These are phyloP conservation scores for Onychomys leucogaster DNA, from an alignment of 2,797 vertebrate genomes.

Conservation along the genomic window DNA sequence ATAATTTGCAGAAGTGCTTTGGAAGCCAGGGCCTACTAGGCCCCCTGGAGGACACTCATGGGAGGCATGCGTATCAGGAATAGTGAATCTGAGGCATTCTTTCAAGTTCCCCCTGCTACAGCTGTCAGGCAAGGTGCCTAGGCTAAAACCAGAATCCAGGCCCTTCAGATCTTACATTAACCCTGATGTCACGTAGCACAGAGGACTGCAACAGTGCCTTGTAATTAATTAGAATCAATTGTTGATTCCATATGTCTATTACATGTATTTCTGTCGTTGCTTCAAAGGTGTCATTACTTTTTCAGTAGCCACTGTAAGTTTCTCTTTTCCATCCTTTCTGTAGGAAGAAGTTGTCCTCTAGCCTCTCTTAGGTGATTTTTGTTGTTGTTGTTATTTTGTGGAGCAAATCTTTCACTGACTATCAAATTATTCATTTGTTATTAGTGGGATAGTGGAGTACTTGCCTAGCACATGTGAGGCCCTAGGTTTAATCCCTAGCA, in stretches of 20 bases:
- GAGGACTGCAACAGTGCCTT: accelerated
- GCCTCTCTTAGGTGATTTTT: not conserved
- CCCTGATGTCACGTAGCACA: not conserved
- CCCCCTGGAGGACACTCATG: accelerated
- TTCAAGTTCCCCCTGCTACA: too few relatives aligned
- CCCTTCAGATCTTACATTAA: accelerated
- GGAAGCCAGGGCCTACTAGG: not conserved
- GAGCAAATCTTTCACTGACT: not conserved
- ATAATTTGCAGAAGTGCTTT: accelerated
- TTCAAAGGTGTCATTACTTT: not conserved
- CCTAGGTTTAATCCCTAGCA: not conserved
- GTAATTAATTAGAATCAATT: not conserved
- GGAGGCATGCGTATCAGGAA: not conserved
- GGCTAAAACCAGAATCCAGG: not conserved
- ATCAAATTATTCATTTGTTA: not conserved
- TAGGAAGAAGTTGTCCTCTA: not conserved
- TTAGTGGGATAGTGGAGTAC: not conserved
- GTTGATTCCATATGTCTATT: not conserved
- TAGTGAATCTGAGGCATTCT: not conserved
- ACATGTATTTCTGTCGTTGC: not conserved
- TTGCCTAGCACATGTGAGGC: not conserved
- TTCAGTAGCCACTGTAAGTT: not conserved
- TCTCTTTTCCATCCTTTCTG: not conserved
- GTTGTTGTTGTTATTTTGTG: not conserved
- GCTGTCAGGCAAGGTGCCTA: too few relatives aligned